Conservation (phyloP, 2,888 invertebrate genomes). For the Athalia rosae region DNA sequence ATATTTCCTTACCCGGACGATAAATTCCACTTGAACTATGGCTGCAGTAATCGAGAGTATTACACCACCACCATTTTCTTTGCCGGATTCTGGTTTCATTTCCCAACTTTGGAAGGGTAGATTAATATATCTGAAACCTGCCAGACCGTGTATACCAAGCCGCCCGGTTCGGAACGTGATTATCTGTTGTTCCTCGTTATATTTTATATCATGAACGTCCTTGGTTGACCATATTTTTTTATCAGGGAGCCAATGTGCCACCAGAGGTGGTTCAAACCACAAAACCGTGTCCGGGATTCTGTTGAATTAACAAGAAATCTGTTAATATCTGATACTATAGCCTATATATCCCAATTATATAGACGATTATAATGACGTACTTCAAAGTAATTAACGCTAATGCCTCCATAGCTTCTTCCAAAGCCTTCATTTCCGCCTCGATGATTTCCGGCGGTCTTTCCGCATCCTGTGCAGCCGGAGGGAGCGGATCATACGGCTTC, state of each 20-base stretch:
- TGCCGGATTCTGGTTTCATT: conserved; percentile 80
- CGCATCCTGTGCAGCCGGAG: conserved; percentile 79
- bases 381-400: conserved; percentile 82
- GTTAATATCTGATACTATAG: not conserved
- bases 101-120: conserved; percentile 93
- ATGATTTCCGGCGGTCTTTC: conserved; percentile 86
- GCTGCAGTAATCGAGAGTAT: conserved; percentile 76
- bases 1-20: conserved; percentile 70
- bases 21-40: conserved; percentile 77
- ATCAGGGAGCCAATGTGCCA: conserved; percentile 82
- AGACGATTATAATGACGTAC: conserved; percentile 73
- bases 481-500: conserved; percentile 82
- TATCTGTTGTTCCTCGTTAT: conserved; percentile 88
- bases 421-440: conserved; percentile 84
- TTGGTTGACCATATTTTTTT: conserved; percentile 80
- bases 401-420: conserved; percentile 84
- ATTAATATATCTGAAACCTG: conserved; percentile 84
- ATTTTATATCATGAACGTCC: conserved; percentile 86
- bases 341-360: not conserved
- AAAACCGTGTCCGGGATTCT: conserved; percentile 82
- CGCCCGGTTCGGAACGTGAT: conserved; percentile 85
- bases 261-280: conserved; percentile 87
- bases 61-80: conserved; percentile 66
- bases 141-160: conserved; percentile 80
- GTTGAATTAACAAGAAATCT: not conserved